Base-by-base conservation (phyloP, 2,888 invertebrate species). In the Diadromus collaris region DNA sequence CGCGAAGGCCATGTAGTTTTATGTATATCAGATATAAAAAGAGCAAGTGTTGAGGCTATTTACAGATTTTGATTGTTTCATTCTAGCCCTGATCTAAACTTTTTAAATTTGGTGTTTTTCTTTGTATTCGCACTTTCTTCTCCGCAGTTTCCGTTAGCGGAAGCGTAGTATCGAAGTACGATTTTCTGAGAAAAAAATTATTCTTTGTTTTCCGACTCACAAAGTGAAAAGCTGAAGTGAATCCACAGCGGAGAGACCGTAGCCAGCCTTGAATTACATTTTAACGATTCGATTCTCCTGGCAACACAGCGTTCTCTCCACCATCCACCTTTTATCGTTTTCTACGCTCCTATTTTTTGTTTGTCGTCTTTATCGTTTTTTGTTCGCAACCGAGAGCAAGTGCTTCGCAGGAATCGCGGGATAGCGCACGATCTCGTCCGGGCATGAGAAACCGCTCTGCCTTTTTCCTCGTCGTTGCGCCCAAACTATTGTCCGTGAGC, bases 241-340 rank as follows among this genome's bases (percentile, higher is more conserved):
- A 6, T 5, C 21, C 21, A 24, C 38, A 41, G 38, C 6, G 9
- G 41, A 13, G 44, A 64, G 32, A 41, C 32, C 32, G 24, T 13
- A 6, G 60, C 10, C 38, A 46, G 21, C 65, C 46, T 78, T 70
- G 74, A 70, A 56, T 71, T 46, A 71, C 38, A 61, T 48, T 71
- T 71, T 56, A 74, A 65, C 74, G 70, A 70, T 78, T 74, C 60
- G 60, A 75, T 67, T 21, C 41, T 51, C 19, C 24, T 7, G 9
- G 29, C 27, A 51, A 61, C 51, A n/a, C 51, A n/a, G 48, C 10
- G 60, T 41, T 56, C 56, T 65, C 58, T 13, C 29, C 67, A 24
- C 61, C 58, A 19, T 44, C 16, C 29, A 51, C 34, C 27, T 67
- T 58, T 79, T 68, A 24, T 58, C 34, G 65, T 67, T 46, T n/a